phyloP scores from a whole-genome alignment of 2,888 invertebrate genomes.

The Chydorus sphaericus region DNA sequence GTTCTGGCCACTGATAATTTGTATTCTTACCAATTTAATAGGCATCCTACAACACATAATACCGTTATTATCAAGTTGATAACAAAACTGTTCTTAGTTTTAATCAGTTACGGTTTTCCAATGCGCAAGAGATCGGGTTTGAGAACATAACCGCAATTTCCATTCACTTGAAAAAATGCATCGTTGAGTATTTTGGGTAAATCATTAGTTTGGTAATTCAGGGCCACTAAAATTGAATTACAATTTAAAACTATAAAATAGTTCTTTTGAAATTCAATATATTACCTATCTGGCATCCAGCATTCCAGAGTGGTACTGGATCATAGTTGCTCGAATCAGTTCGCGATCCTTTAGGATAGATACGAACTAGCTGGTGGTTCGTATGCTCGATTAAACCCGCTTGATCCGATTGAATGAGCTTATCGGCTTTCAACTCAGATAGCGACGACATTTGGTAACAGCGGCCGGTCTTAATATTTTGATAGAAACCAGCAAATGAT shows the following conservation, averaged over 20 bases:
- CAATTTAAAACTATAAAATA: not conserved
- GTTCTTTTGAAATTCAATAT: not conserved
- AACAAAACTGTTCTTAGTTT: not conserved
- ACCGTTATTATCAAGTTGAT: not conserved
- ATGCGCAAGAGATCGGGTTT: conserved; percentile 36
- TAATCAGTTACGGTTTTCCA: not conserved
- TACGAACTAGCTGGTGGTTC: conserved; percentile 31
- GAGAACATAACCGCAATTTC: conserved; percentile 41
- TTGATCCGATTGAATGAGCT: conserved; percentile 27
- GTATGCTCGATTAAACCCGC: conserved; percentile 31
- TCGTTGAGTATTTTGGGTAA: conserved; percentile 36
- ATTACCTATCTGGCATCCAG: conserved; percentile 38
- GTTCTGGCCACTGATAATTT: conserved; percentile 41
- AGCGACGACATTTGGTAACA: conserved; percentile 36
- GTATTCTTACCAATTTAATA: conserved; percentile 21
- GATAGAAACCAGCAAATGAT: conserved; percentile 28
- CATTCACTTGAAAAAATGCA: conserved; percentile 39
- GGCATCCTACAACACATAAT: not conserved
- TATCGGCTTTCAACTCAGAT: conserved; percentile 33
- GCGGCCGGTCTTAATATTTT: conserved; percentile 26
- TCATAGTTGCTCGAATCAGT: conserved; percentile 43
- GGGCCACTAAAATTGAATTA: conserved; percentile 31
- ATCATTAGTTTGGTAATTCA: conserved; percentile 42
- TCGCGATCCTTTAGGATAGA: conserved; percentile 38
- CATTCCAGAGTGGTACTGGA: conserved; percentile 39